Evolutionary conservation across 1,140 invertebrate genomes (phyloP), one percentile per base, ranked within the genome.

Genomic region (Polyergus mexicanus): DNA sequence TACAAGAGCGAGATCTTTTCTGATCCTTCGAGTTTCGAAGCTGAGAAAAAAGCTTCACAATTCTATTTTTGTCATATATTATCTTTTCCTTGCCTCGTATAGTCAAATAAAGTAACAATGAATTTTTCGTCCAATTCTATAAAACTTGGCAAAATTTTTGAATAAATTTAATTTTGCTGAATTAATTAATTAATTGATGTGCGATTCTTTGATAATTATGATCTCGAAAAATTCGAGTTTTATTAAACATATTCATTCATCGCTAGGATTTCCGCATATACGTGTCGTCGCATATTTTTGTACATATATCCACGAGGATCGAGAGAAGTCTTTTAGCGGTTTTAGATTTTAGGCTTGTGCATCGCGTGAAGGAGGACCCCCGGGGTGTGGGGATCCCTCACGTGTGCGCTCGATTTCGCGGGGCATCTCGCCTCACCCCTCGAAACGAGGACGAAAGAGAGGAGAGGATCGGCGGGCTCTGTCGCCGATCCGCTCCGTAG

Each of bases 401-500:
- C 76, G 84, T 69, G 84, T 25, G 51, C 32, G 54, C 54, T 80
- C 84, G 47, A 41, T 68, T 77, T 41, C 38, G 75, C 28, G 75
- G 38, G 2, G 41, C 11, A 41, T 54, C 19, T 25, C 77, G 66
- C 75, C 35, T 71, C 11, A 66, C 35, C 19, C 35, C 19, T 51
- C 47, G 63, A 13, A 51, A 66, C 47, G 65, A 41, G 75, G 44
- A 35, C 63, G 84, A 47, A 28, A 22, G 51, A 13, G 62, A 60
- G 76, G 47, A 22, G 51, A 72, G 78, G n/a, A 47, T 65, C 44
- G 84, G 72, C 72, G 22, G 68, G 16, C 2, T 44, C 4, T 13
- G 81, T 32, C 44, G 81, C 69, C 69, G 76, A 56, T 62, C 71
- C 10, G 10, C 38, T 35, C 69, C 74, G 74, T 78, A 85, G 91